phyloP scores from a whole-genome alignment of 2,888 invertebrate genomes.

The Elegia similella region DNA sequence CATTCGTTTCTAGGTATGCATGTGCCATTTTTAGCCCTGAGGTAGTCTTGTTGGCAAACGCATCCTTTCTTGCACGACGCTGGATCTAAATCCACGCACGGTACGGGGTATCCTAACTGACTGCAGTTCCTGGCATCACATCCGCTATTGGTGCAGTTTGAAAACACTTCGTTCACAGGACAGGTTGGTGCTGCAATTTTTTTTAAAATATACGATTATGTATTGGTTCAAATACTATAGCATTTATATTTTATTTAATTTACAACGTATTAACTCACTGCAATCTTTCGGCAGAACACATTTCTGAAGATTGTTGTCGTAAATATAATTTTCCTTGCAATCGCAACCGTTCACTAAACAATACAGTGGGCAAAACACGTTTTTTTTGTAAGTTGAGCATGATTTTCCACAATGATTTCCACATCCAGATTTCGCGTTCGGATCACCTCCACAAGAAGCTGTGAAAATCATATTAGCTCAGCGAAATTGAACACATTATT shows the following conservation, averaged over 20 bases:
- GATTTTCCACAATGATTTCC: conserved; percentile 17
- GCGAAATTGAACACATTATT: no score
- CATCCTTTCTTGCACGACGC: conserved; percentile 23
- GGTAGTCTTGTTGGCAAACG: conserved; percentile 22
- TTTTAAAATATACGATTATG: no score
- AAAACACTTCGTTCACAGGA: conserved; percentile 31
- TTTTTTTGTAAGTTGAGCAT: conserved; percentile 16
- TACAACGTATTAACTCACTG: no score
- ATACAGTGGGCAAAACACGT: conserved; percentile 3
- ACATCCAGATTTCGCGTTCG: conserved; percentile 20
- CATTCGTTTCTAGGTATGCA: conserved; percentile 30
- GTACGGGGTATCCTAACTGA: conserved; percentile 31
- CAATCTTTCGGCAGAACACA: conserved; percentile 28
- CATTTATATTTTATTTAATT: no score
- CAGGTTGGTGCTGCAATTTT: conserved; percentile 23
- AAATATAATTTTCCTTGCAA: conserved; percentile 27
- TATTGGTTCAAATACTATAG: no score
- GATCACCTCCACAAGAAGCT: conserved; percentile 24
- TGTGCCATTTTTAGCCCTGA: conserved; percentile 21
- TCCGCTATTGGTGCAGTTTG: conserved; percentile 28
- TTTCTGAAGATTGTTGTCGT: conserved; percentile 21
- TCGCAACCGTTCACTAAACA: conserved; percentile 26
- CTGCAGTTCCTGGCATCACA: conserved; percentile 33
- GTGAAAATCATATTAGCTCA: no score
- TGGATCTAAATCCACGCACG: conserved; percentile 28